Evolutionary conservation across 1,140 invertebrate species (phyloP).

Genomic region (Drosophila elegans): DNA sequence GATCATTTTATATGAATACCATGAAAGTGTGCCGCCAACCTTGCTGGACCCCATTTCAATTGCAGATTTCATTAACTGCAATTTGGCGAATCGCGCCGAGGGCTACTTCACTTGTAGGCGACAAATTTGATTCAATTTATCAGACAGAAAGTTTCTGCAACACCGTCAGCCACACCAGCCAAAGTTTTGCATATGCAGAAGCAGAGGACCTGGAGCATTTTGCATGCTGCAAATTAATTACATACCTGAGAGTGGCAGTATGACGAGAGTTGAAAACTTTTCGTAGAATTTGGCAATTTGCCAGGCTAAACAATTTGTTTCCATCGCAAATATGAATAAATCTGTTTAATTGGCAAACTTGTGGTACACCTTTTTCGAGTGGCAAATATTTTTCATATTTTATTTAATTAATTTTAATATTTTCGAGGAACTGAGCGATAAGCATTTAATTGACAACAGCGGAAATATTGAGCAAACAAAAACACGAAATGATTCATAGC

Average conservation of each 20-base stretch:
- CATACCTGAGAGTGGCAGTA: conserved; percentile 24
- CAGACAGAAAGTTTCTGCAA: conserved; percentile 16
- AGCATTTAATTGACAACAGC: not conserved
- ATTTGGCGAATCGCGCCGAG: conserved; percentile 32
- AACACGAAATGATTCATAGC: not conserved
- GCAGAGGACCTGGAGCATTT: conserved; percentile 7
- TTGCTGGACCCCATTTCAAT: conserved; percentile 44
- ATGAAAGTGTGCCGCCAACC: conserved; percentile 1
- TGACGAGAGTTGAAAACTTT: conserved; percentile 34
- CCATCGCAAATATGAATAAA: conserved; percentile 19
- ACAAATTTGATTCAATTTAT: conserved; percentile 63
- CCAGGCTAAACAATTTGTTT: conserved; percentile 25
- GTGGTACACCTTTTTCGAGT: not conserved
- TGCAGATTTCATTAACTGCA: conserved; percentile 61
- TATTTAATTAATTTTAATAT: conserved; percentile 12
- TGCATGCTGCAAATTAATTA: conserved; percentile 49
- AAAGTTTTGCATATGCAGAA: conserved; percentile 46
- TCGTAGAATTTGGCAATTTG: conserved; percentile 12
- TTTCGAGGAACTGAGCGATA: not conserved
- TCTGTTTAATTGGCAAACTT: conserved; percentile 29
- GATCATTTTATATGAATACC: conserved; percentile 44
- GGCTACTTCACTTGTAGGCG: conserved; percentile 1
- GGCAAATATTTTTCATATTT: conserved; percentile 2
- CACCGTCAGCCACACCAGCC: conserved; percentile 9
- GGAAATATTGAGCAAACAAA: not conserved